phyloP scores from a whole-genome alignment of 1,140 invertebrate genomes.

The Cataglyphis hispanica region DNA sequence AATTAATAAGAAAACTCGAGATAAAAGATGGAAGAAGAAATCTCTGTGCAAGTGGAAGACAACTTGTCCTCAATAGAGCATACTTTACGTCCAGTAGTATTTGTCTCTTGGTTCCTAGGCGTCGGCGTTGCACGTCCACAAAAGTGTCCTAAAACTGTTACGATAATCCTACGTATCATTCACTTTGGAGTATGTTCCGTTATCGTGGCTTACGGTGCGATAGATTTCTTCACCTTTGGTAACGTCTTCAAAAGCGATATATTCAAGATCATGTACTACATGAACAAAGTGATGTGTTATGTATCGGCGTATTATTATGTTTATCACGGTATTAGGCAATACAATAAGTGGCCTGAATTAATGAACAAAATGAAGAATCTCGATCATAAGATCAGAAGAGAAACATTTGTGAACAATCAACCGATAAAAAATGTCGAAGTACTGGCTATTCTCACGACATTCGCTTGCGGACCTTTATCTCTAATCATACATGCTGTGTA shows the following conservation, averaged over 20 bases:
- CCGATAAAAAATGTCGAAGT: conserved; percentile 62
- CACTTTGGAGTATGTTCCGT: conserved; percentile 75
- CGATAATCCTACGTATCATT: conserved; percentile 67
- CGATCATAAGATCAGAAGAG: conserved; percentile 69
- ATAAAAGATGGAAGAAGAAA: conserved; percentile 67
- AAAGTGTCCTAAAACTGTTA: conserved; percentile 64
- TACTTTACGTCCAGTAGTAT: conserved; percentile 67
- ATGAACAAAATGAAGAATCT: conserved; percentile 69
- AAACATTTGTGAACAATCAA: conserved; percentile 54
- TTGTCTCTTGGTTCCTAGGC: conserved; percentile 74
- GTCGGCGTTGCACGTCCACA: conserved; percentile 69
- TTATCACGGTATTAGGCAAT: conserved; percentile 69
- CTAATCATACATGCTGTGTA: conserved; percentile 72
- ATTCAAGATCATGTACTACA: conserved; percentile 79
- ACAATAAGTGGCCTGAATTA: conserved; percentile 75
- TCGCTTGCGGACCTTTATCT: conserved; percentile 69
- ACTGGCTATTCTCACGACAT: conserved; percentile 54
- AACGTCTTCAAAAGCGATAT: conserved; percentile 76
- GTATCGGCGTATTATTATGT: conserved; percentile 79
- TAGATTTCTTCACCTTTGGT: conserved; percentile 76
- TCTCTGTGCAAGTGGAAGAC: conserved; percentile 62
- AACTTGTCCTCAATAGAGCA: conserved; percentile 63
- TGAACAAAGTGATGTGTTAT: conserved; percentile 75
- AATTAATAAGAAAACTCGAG: background rate
- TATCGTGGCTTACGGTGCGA: conserved; percentile 75